Conservation (phyloP, 2,113 vertebrate genomes). For the Herpailurus yagouaroundi region DNA sequence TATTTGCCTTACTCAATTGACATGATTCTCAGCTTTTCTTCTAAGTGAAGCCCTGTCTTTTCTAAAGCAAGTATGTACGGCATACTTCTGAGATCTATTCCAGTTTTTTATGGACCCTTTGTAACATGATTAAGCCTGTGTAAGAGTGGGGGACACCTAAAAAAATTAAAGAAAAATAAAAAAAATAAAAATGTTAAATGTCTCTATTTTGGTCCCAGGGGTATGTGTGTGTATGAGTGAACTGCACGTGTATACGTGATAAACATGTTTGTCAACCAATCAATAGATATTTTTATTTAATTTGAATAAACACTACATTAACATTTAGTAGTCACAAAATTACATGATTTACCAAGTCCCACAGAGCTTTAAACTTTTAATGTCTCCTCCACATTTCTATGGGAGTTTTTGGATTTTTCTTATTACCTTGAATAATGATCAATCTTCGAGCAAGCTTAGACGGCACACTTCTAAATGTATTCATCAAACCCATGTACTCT, state of each 20-base stretch:
- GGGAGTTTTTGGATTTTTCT: neutral
- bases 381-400: neutral
- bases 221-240: neutral
- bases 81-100: neutral
- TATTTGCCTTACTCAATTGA: neutral
- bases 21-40: neutral
- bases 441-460: neutral
- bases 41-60: neutral
- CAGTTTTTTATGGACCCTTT: neutral
- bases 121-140: neutral
- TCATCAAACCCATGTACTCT: neutral
- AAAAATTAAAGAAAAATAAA: neutral
- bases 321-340: neutral
- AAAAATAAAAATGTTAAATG: neutral
- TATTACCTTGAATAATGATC: neutral
- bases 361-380: neutral
- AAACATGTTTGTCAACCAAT: too few species aligned
- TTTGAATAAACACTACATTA: neutral
- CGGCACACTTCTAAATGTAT: neutral
- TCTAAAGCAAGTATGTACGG: neutral
- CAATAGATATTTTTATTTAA: neutral
- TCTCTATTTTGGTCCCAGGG: neutral
- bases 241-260: neutral
- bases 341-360: neutral
- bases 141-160: accelerated